A percentile compares a stretch with the other conserved stretches of the same genome.
phyloP scores from a whole-genome alignment of 2,888 invertebrate genomes.

The Ophioninae sp. region DNA sequence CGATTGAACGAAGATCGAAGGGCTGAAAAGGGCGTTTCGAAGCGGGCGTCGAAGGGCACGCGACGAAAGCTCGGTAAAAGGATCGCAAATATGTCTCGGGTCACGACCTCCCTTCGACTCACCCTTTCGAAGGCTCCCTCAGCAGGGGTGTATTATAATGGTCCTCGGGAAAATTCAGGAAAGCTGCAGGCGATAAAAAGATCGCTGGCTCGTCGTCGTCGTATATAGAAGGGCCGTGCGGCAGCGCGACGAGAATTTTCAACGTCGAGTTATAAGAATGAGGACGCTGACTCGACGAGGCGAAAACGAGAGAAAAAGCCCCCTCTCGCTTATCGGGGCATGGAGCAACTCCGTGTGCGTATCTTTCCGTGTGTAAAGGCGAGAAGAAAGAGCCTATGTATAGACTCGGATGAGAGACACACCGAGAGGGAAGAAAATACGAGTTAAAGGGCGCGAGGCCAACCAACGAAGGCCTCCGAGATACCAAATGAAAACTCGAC shows the following conservation, averaged over 20 bases:
- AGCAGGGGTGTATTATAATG: slow-evolving; percentile 43
- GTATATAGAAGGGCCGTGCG: not conserved
- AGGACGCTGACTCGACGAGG: slow-evolving; percentile 61
- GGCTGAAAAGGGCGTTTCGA: too few species aligned
- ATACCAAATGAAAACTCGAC: slow-evolving; percentile 47
- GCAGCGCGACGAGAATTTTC: slow-evolving; percentile 57
- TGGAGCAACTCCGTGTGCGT: not conserved
- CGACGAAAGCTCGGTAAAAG: not conserved
- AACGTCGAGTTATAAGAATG: slow-evolving; percentile 61
- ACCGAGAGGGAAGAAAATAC: slow-evolving; percentile 39
- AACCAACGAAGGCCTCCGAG: not conserved
- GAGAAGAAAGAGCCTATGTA: not conserved
- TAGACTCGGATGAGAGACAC: not conserved
- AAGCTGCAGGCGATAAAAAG: slow-evolving; percentile 31
- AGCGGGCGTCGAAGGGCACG: not conserved
- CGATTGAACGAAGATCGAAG: slow-evolving; percentile 4
- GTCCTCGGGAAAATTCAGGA: slow-evolving; percentile 55
- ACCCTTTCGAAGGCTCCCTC: not conserved
- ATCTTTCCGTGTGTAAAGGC: not conserved
- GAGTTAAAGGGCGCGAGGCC: slow-evolving; percentile 25
- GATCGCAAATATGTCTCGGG: slow-evolving; percentile 23
- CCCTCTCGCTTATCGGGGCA: slow-evolving; percentile 12
- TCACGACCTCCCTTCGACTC: slow-evolving; percentile 19
- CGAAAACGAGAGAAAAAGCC: slow-evolving; percentile 51
- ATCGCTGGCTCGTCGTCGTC: not conserved